These are phyloP conservation scores for Chymomyza costata DNA, from an alignment of 1,140 invertebrate species.

Conservation along the genomic window DNA sequence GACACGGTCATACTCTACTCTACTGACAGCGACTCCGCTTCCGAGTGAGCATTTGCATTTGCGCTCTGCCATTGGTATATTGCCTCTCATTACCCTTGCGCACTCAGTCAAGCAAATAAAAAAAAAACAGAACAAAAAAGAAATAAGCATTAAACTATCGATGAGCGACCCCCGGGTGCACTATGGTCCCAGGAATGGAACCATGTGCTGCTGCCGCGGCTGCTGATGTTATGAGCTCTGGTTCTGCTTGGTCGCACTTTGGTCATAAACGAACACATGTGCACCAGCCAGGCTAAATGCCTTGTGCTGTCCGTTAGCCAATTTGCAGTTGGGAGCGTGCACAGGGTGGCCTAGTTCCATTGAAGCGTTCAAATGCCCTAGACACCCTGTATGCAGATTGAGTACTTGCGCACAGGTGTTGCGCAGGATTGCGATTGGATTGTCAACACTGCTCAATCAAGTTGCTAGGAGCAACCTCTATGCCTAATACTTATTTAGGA, in stretches of 20 bases:
- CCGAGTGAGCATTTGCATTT: constrained; percentile 19
- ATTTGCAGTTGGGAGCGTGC: constrained; percentile 1
- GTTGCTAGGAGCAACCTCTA: no score
- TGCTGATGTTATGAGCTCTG: constrained; percentile 6
- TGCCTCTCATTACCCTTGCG: constrained; percentile 40
- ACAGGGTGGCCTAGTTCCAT: constrained; percentile 26
- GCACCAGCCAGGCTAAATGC: no score
- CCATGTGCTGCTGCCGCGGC: background rate
- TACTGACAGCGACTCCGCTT: no score
- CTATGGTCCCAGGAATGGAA: no score
- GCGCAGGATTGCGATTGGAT: constrained; percentile 20
- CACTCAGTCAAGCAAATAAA: constrained; percentile 44
- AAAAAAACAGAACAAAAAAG: no score
- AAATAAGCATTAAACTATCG: constrained; percentile 24
- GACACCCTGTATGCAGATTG: constrained; percentile 27
- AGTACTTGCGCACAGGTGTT: constrained; percentile 38
- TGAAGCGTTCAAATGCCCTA: constrained; percentile 52
- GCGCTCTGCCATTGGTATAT: constrained; percentile 14
- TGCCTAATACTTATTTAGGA: no score
- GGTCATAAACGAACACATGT: constrained; percentile 69
- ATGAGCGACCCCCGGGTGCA: constrained; percentile 9
- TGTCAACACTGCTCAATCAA: no score
- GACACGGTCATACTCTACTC: no score
- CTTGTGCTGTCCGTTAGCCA: constrained; percentile 36
- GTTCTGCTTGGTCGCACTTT: constrained; percentile 65